Conservation (phyloP, 2,113 vertebrate genomes). For the Pelobates fuscus region DNA sequence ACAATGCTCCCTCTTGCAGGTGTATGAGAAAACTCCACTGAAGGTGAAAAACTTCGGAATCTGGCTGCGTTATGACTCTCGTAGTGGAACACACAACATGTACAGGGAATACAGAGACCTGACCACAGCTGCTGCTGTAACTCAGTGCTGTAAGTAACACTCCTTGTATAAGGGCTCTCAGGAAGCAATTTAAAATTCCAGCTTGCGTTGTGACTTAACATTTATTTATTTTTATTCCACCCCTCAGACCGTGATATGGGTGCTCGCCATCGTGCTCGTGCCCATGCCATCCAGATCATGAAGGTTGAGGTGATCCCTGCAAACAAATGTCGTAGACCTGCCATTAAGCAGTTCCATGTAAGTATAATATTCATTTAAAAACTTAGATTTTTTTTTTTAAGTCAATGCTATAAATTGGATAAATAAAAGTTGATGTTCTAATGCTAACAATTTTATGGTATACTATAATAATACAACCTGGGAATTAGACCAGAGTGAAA, state of each 20-base stretch:
- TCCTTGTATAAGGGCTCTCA: background rate
- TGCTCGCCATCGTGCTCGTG: conserved; percentile 89
- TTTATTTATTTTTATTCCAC: background rate
- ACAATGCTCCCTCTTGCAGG: conserved; percentile 65
- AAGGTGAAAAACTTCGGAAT: conserved; percentile 97
- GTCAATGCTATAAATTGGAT: no score
- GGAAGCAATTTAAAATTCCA: background rate
- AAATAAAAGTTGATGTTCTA: no score
- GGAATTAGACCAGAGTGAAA: no score
- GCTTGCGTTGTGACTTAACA: background rate
- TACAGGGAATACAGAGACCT: conserved; percentile 97
- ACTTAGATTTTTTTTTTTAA: no score
- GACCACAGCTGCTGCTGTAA: conserved; percentile 93
- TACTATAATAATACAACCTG: no score
- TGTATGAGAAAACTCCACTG: conserved; percentile 90
- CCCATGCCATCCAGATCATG: conserved; percentile 97
- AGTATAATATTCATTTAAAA: conserved; percentile 59
- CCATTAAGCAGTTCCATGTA: conserved; percentile 98
- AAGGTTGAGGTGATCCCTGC: conserved; percentile 93
- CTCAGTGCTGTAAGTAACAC: conserved; percentile 91
- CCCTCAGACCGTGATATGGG: conserved; percentile 92
- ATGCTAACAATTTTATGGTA: no score
- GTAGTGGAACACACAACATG: conserved; percentile 98
- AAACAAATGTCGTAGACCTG: conserved; percentile 93
- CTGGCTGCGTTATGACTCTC: conserved; percentile 97